phyloP scores from a whole-genome alignment of 2,113 vertebrate species.

The Phoenicopterus ruber region DNA sequence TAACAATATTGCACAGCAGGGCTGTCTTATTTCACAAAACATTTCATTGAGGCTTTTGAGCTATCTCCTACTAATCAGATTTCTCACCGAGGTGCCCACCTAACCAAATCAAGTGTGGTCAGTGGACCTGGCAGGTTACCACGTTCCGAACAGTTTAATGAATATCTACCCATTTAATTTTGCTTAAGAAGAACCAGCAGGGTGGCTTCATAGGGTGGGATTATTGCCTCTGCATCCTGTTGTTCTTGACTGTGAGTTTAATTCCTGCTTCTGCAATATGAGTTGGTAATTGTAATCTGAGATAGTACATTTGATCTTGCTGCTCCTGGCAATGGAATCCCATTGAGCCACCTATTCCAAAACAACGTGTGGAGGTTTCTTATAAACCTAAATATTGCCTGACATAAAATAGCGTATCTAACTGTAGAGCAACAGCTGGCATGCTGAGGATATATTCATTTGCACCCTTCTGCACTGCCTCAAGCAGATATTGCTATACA shows the following conservation, averaged over 20 bases:
- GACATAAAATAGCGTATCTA: background rate
- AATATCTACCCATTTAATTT: conserved; percentile 22
- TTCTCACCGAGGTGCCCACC: background rate
- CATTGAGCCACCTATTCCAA: conserved; percentile 3
- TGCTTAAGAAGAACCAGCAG: background rate
- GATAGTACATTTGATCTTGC: background rate
- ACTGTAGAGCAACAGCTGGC: conserved; percentile 27
- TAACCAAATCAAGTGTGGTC: conserved; percentile 8
- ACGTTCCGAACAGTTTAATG: background rate
- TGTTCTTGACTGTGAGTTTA: background rate
- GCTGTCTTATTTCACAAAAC: background rate
- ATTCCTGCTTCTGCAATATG: conserved; percentile 1
- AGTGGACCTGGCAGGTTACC: conserved; percentile 5
- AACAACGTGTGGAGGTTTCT: background rate
- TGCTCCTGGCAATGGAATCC: conserved; percentile 43
- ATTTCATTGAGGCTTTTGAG: background rate
- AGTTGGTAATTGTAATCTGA: conserved; percentile 5
- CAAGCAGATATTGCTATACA: background rate
- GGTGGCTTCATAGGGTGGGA: background rate
- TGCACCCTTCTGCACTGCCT: conserved; percentile 7
- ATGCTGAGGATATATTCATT: background rate
- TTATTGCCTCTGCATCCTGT: conserved; percentile 27
- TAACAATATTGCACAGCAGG: conserved; percentile 32
- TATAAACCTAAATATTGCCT: background rate
- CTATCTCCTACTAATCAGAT: conserved; percentile 39